These are phyloP conservation scores for Portunus trituberculatus DNA, from an alignment of 1,140 invertebrate genomes.

Conservation along the genomic window DNA sequence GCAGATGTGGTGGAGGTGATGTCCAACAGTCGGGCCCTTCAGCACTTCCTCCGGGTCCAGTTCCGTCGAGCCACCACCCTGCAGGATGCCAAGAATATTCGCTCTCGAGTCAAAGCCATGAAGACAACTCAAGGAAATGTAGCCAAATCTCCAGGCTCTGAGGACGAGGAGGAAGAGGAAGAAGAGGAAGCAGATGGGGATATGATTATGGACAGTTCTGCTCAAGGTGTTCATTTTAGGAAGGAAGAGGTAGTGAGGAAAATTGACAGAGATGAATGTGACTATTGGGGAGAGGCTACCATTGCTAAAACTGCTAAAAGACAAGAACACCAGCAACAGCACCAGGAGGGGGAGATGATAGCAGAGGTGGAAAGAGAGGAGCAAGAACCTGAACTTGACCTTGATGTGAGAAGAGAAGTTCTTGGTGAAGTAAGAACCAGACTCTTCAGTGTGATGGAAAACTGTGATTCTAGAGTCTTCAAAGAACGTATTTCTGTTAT, in stretches of 20 bases:
- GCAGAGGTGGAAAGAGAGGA: background rate
- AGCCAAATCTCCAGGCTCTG: background rate
- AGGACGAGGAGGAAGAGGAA: slow-evolving; percentile 6
- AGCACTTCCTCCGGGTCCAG: slow-evolving; percentile 56
- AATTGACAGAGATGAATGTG: background rate
- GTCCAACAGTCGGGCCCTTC: slow-evolving; percentile 53
- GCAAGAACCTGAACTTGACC: background rate
- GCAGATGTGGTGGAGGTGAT: slow-evolving; percentile 61
- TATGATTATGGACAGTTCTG: too few relatives aligned
- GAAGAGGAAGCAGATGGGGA: background rate
- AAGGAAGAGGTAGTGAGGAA: background rate
- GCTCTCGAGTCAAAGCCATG: slow-evolving; percentile 51
- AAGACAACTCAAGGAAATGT: background rate
- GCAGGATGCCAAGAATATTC: slow-evolving; percentile 68
- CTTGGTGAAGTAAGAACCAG: slow-evolving; percentile 34
- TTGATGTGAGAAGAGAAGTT: slow-evolving; percentile 26
- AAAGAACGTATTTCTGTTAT: slow-evolving; percentile 56
- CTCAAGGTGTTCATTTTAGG: background rate
- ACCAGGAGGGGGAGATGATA: background rate
- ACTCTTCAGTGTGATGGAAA: background rate
- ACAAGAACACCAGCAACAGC: background rate
- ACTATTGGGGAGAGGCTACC: background rate
- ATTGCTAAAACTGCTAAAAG: too few relatives aligned
- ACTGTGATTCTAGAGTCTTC: slow-evolving; percentile 34
- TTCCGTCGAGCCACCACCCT: slow-evolving; percentile 60